phyloP scores from a whole-genome alignment of 2,113 vertebrate genomes.

The Sapayoa aenigma region DNA sequence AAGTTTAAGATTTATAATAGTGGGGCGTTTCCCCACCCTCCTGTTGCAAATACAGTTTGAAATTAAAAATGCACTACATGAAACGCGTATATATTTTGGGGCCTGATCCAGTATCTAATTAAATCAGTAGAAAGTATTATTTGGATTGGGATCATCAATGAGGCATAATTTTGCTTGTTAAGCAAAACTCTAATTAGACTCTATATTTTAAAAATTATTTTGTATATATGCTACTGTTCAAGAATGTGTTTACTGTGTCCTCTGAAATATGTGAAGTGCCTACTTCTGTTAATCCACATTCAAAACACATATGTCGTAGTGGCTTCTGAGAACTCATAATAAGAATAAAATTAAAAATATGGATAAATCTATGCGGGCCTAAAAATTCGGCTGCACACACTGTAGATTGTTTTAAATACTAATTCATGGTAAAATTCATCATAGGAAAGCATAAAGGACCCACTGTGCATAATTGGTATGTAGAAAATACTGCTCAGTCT shows the following conservation, averaged over 20 bases:
- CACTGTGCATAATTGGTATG: neutral
- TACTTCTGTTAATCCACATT: neutral
- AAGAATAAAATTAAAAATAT: neutral
- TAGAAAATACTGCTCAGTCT: neutral
- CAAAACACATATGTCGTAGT: neutral
- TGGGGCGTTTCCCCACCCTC: rapidly evolving
- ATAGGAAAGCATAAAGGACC: neutral
- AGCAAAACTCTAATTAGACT: neutral
- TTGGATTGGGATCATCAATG: neutral
- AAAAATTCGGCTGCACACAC: neutral
- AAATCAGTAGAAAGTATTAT: neutral
- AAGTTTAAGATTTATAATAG: neutral
- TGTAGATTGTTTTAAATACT: neutral
- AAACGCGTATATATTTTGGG: neutral
- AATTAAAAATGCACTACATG: neutral
- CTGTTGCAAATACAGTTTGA: neutral
- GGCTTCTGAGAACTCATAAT: neutral
- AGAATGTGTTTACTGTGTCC: neutral
- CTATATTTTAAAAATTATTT: neutral
- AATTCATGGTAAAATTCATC: neutral
- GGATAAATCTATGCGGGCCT: neutral
- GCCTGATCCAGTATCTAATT: neutral
- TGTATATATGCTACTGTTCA: neutral
- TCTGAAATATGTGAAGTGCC: neutral
- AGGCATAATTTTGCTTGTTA: constrained; percentile 4